phyloP scores from a whole-genome alignment of 2,113 vertebrate genomes.

The Mesitornis unicolor region DNA sequence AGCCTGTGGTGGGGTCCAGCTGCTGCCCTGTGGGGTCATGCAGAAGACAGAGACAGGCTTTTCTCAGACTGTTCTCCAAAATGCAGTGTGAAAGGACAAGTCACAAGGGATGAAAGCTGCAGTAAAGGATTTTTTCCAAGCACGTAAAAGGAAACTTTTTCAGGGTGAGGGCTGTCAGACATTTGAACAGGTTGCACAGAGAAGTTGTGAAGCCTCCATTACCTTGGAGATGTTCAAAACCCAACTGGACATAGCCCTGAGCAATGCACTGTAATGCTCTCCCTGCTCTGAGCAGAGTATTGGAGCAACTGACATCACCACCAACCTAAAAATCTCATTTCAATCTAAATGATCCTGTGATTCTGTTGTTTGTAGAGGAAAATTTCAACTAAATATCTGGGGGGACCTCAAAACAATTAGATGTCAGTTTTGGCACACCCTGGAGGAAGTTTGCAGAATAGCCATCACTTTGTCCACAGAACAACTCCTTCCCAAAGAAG shows the following conservation, averaged over 20 bases:
- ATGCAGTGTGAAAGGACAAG: background rate
- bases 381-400: background rate
- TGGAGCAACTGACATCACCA: background rate
- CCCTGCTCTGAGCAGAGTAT: background rate
- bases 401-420: background rate
- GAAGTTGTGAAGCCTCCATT: too few relatives aligned
- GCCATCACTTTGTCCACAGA: background rate
- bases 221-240: too few relatives aligned
- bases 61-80: background rate
- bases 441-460: background rate
- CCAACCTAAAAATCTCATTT: background rate
- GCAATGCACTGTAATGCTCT: background rate
- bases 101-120: background rate
- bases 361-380: background rate
- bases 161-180: background rate
- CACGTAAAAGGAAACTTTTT: background rate
- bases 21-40: background rate
- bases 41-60: background rate
- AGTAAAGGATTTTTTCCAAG: background rate
- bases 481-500: background rate
- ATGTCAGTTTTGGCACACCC: background rate
- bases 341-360: background rate
- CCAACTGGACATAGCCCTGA: background rate
- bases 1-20: background rate
- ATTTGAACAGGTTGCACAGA: background rate